Percentiles rank a stretch among this genome's conserved stretches.
Evolutionary conservation across 2,113 vertebrate species (phyloP).

Genomic region (Otus sunia): DNA sequence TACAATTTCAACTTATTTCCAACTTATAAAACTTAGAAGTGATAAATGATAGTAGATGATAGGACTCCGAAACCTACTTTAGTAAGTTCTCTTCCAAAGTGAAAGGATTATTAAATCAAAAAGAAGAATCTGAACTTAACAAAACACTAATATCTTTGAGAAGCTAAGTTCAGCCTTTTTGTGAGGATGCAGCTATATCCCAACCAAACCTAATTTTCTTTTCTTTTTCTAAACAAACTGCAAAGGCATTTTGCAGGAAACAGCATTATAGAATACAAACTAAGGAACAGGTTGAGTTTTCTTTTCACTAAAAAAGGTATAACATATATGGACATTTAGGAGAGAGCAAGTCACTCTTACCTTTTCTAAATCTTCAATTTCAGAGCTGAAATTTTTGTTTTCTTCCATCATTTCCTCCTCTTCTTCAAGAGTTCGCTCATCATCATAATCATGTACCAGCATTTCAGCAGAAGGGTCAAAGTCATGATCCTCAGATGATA

Average conservation of each 20-base stretch:
- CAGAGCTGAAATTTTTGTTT: too few relatives aligned
- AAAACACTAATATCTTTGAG: not conserved
- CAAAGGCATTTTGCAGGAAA: not conserved
- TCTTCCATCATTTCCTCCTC: conserved; percentile 75
- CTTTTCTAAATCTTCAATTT: conserved; percentile 86
- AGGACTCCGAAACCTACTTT: not conserved
- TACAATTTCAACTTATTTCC: not conserved
- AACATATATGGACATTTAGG: not conserved
- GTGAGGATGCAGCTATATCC: not conserved
- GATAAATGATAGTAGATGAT: not conserved
- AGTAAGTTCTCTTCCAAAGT: not conserved
- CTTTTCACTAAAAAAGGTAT: not conserved
- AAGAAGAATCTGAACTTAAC: not conserved
- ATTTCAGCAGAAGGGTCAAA: conserved; percentile 98
- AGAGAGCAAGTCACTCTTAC: conserved; percentile 64
- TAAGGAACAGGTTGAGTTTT: not conserved
- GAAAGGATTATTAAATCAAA: not conserved
- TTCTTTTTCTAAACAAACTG: not conserved
- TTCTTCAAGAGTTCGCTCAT: conserved; percentile 94
- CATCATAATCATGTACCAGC: conserved; percentile 97
- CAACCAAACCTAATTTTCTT: not conserved
- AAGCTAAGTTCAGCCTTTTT: not conserved
- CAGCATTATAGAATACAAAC: not conserved
- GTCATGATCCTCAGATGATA: conserved; percentile 99
- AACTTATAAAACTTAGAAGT: not conserved